Conservation (phyloP, 1,140 invertebrate species). For the Drosophila saltans region DNA sequence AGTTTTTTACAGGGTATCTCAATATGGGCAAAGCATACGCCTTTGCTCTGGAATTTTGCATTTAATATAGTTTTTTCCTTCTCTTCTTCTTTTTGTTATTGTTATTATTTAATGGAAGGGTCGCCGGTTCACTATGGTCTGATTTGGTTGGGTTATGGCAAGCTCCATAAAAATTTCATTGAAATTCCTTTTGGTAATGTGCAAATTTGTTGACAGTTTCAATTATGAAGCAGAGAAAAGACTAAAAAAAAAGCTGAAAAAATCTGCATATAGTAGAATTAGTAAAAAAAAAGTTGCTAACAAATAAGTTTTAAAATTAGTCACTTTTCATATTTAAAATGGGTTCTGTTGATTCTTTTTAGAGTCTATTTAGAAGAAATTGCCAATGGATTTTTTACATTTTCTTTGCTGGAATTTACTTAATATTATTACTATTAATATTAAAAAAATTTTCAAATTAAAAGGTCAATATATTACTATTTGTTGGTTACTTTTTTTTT, state of each 20-base stretch:
- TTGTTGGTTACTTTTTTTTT: background rate
- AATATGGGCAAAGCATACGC: background rate
- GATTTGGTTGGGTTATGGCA: background rate
- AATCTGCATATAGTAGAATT: background rate
- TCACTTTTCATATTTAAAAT: no score
- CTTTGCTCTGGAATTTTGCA: background rate
- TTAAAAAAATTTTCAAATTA: no score
- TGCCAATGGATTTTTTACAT: no score
- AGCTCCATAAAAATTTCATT: conserved; percentile 16
- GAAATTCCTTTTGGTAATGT: conserved; percentile 23
- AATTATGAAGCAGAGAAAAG: conserved; percentile 41
- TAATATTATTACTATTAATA: no score
- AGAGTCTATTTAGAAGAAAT: no score
- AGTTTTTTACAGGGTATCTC: background rate
- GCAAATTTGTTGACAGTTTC: conserved; percentile 65
- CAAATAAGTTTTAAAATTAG: background rate
- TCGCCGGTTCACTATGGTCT: conserved; percentile 1
- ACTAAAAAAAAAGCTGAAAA: background rate
- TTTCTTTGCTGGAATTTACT: no score
- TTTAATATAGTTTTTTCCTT: background rate
- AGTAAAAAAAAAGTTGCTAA: background rate
- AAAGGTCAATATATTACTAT: background rate
- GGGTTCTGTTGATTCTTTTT: no score
- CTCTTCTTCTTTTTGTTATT: background rate
- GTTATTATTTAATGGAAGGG: conserved; percentile 9